These are phyloP conservation scores for Erebia epiphron DNA, from an alignment of 2,888 invertebrate species.

Conservation along the genomic window DNA sequence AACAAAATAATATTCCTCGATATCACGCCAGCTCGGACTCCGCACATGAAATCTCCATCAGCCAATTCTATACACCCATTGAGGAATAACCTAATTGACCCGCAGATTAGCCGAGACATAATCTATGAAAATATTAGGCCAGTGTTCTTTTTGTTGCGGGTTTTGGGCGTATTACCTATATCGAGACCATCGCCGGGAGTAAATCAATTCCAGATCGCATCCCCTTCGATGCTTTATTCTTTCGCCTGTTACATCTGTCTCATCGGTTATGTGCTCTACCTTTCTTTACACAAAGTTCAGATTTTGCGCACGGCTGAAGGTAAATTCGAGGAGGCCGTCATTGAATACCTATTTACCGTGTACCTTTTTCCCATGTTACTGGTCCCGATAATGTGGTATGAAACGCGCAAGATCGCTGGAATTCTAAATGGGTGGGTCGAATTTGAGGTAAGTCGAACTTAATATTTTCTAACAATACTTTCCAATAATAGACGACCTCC, in stretches of 20 bases:
- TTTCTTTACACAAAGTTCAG: constrained; percentile 84
- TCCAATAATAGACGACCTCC: not conserved
- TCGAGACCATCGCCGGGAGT: constrained; percentile 75
- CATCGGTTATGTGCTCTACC: constrained; percentile 82
- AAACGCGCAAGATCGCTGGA: constrained; percentile 84
- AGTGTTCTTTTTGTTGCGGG: constrained; percentile 68
- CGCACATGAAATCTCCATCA: constrained; percentile 54
- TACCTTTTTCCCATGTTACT: constrained; percentile 86
- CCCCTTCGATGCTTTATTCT: constrained; percentile 84
- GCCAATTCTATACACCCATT: constrained; percentile 62
- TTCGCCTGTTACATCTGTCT: constrained; percentile 74
- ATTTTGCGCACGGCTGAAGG: constrained; percentile 84
- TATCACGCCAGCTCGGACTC: constrained; percentile 65
- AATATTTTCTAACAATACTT: not conserved
- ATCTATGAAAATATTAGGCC: constrained; percentile 77
- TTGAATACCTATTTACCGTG: constrained; percentile 88
- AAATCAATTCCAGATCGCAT: constrained; percentile 73
- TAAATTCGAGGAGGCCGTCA: constrained; percentile 89
- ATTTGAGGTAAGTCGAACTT: constrained; percentile 81
- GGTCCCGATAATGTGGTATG: constrained; percentile 86
- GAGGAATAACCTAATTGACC: constrained; percentile 61
- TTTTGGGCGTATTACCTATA: constrained; percentile 85
- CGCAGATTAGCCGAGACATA: constrained; percentile 64
- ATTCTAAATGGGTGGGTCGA: constrained; percentile 86
- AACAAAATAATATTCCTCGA: constrained; percentile 69